These are phyloP conservation scores for Hydrolagus affinis DNA, from an alignment of 2,113 vertebrate genomes.

Conservation along the genomic window DNA sequence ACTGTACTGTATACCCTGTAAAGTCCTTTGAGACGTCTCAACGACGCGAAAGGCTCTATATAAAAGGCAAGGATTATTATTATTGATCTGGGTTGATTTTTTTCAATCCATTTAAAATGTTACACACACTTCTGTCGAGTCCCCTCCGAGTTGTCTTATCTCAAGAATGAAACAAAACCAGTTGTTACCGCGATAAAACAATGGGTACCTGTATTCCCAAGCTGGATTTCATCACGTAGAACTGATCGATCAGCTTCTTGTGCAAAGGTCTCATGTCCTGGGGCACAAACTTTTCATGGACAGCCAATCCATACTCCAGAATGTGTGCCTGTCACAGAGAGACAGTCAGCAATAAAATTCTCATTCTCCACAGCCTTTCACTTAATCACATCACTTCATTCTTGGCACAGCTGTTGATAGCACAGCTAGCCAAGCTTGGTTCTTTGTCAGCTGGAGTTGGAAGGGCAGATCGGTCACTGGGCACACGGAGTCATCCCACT, in stretches of 20 bases:
- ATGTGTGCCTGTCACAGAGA: slow-evolving; percentile 74
- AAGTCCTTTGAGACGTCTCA: no score
- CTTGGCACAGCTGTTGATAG: not conserved
- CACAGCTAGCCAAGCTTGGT: no score
- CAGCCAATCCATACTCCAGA: slow-evolving; percentile 84
- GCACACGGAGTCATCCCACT: no score
- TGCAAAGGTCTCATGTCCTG: slow-evolving; percentile 95
- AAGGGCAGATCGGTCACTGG: no score
- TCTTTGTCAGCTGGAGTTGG: no score
- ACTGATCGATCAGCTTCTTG: slow-evolving; percentile 95
- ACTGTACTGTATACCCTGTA: no score
- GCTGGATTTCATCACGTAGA: slow-evolving; percentile 96
- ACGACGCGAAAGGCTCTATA: no score
- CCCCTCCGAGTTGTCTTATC: no score
- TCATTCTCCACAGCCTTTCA: not conserved
- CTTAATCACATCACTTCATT: not conserved
- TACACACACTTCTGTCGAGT: no score
- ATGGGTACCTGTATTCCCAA: slow-evolving; percentile 83
- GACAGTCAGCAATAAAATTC: not conserved
- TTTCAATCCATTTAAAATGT: no score
- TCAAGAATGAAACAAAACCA: not conserved
- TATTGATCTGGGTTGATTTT: no score
- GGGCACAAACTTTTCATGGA: slow-evolving; percentile 92
- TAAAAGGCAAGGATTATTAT: no score
- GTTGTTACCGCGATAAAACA: not conserved